These are phyloP conservation scores for Augochlorella aurata DNA, from an alignment of 2,888 invertebrate genomes.

Conservation along the genomic window DNA sequence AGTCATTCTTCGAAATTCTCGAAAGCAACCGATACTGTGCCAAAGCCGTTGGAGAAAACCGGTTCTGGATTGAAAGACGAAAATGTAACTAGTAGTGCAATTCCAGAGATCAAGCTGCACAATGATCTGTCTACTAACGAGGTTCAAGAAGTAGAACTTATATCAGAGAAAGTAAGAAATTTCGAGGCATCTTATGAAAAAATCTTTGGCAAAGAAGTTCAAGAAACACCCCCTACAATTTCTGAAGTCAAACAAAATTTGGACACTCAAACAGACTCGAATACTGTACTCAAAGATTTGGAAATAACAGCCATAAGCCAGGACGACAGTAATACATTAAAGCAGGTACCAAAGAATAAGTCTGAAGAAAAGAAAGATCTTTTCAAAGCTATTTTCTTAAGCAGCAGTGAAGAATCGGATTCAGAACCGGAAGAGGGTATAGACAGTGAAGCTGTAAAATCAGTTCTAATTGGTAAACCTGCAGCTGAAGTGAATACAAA, in stretches of 20 bases:
- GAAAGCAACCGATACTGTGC: slow-evolving; percentile 61
- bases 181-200: slow-evolving; percentile 76
- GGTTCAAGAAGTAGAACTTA: slow-evolving; percentile 27
- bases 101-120: neutral
- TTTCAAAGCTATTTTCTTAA: slow-evolving; percentile 94
- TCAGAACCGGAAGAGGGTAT: slow-evolving; percentile 80
- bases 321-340: slow-evolving; percentile 3
- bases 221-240: slow-evolving; percentile 28
- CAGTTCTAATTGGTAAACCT: slow-evolving; percentile 75
- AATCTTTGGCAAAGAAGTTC: slow-evolving; percentile 68
- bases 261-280: slow-evolving; percentile 16
- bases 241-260: slow-evolving; percentile 8
- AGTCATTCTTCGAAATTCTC: slow-evolving; percentile 82
- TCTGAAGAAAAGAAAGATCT: slow-evolving; percentile 88
- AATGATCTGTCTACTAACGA: slow-evolving; percentile 16
- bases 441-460: slow-evolving; percentile 72
- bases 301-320: neutral
- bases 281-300: neutral
- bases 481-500: slow-evolving; percentile 84
- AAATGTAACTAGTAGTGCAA: neutral
- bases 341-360: slow-evolving; percentile 44
- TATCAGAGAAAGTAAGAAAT: slow-evolving; percentile 67
- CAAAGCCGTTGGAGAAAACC: slow-evolving; percentile 13
- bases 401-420: slow-evolving; percentile 88
- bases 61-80: neutral